Conservation (phyloP, 1,140 invertebrate species). For the Zaprionus gabonicus region DNA sequence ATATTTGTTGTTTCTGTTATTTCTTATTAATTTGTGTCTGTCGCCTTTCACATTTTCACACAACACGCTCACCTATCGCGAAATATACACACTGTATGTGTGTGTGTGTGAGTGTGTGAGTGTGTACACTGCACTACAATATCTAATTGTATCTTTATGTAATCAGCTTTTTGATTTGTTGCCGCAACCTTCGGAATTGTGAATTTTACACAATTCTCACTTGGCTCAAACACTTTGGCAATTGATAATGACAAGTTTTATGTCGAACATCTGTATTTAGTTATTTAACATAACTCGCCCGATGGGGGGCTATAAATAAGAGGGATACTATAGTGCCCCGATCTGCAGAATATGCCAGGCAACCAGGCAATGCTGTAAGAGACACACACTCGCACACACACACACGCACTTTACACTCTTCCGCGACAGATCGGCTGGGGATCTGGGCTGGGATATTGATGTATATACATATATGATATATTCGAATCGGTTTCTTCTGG, state of each 20-base stretch:
- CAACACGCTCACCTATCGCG: slow-evolving; percentile 1
- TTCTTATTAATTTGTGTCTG: slow-evolving; percentile 17
- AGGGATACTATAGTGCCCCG: slow-evolving; percentile 13
- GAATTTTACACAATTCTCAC: slow-evolving; percentile 45
- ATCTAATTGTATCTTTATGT: slow-evolving; percentile 59
- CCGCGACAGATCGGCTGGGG: not conserved
- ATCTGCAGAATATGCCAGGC: not conserved
- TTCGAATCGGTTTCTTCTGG: not conserved
- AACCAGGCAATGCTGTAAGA: not conserved
- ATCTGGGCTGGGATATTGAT: not conserved
- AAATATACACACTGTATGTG: slow-evolving; percentile 6
- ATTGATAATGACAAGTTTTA: slow-evolving; percentile 76
- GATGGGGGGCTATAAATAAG: slow-evolving; percentile 33
- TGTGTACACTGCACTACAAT: not conserved
- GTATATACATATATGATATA: not conserved
- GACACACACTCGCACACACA: not conserved
- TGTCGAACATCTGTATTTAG: slow-evolving; percentile 71
- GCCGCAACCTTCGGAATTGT: slow-evolving; percentile 53
- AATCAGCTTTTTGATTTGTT: slow-evolving; percentile 71
- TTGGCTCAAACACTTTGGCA: slow-evolving; percentile 50
- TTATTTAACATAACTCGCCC: slow-evolving; percentile 39
- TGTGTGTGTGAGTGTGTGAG: not conserved
- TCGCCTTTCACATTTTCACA: slow-evolving; percentile 49
- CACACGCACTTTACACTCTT: slow-evolving; percentile 4
- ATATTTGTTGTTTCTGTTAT: slow-evolving; percentile 3